These are phyloP conservation scores for Fistularia tabacaria DNA, from an alignment of 2,797 vertebrate species.

Conservation along the genomic window DNA sequence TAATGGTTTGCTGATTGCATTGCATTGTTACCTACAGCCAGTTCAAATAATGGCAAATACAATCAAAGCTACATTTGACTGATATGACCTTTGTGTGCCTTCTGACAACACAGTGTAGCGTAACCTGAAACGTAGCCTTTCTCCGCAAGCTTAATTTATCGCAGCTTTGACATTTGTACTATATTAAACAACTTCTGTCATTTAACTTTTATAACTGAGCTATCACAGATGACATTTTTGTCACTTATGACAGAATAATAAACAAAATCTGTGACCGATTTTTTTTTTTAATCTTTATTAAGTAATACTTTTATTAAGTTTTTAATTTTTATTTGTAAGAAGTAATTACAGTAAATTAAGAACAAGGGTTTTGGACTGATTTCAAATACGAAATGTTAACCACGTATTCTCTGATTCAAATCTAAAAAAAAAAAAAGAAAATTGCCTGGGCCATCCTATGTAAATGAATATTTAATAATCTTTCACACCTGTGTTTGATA, in stretches of 20 bases:
- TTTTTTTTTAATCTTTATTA: too few relatives aligned
- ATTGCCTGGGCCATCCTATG: slow-evolving; percentile 14
- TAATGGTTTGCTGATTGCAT: slow-evolving; percentile 39
- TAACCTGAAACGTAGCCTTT: slow-evolving; percentile 10
- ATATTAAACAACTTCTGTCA: too few relatives aligned
- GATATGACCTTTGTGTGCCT: slow-evolving; percentile 27
- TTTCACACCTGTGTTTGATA: slow-evolving; percentile 46
- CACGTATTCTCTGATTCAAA: slow-evolving; percentile 19
- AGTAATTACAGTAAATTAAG: too few relatives aligned
- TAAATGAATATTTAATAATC: slow-evolving; percentile 49
- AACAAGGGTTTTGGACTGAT: too few relatives aligned
- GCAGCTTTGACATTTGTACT: background rate
- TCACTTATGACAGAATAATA: slow-evolving; percentile 23
- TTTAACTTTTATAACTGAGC: background rate
- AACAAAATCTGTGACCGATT: slow-evolving; percentile 2
- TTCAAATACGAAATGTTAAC: slow-evolving; percentile 1
- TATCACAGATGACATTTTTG: slow-evolving; percentile 16
- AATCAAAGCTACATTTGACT: slow-evolving; percentile 47
- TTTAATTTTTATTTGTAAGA: too few relatives aligned
- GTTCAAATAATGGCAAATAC: slow-evolving; percentile 44
- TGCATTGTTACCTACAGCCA: slow-evolving; percentile 39
- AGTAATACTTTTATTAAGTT: too few relatives aligned
- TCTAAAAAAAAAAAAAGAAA: slow-evolving; percentile 36
- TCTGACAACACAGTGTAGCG: slow-evolving; percentile 27
- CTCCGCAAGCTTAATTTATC: slow-evolving; percentile 8